Evolutionary conservation across 2,797 vertebrate species (phyloP), one percentile per base, ranked within the genome.

Genomic region (Melopsittacus undulatus): DNA sequence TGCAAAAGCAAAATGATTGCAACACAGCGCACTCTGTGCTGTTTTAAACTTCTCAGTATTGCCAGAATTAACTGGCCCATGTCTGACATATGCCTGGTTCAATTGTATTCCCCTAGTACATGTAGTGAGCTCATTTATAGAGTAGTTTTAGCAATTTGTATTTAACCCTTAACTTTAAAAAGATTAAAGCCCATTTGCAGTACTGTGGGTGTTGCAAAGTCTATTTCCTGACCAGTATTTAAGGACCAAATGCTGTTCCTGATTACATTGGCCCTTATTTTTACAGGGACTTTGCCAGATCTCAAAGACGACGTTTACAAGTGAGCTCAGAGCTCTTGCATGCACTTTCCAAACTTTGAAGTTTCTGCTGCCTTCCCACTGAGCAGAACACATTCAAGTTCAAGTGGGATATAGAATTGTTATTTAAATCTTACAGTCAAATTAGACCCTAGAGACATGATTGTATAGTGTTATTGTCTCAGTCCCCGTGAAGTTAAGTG

Each of bases 401-500:
- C 86, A 89, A 88, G 80, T 62, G 42, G 48, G 56, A 40, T 90
- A 80, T 62, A 51, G 68, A 75, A 73, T 90, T 94, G 68, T 89
- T 92, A 90, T 89, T 87, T 89, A 87, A 94, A 87, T 85, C 74
- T 89, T 85, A 74, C 77, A 77, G 80, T 93, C 70, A 92, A 96
- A 94, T 90, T 90, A 94, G 94, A 90, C 83, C 67, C 87, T 91
- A 82, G 83, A 90, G 88, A 87, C 86, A 80, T 34, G 83, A 89
- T 66, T 90, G 70, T 14, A 30, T 48, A 61, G 36, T 0, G 1
- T 83, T 87, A 87, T 96, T 96, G 87, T 90, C 88, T 96, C 88
- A 79, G 85, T 82, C 80, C 46, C 89, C 67, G 7, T n/a, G 87
- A 95, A 90, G 85, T 83, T 90, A 94, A 93, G 92, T 76, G 67